Evolutionary conservation across 2,888 invertebrate genomes (phyloP), one percentile per base, ranked within the genome.

Genomic region (Andrena marginata): DNA sequence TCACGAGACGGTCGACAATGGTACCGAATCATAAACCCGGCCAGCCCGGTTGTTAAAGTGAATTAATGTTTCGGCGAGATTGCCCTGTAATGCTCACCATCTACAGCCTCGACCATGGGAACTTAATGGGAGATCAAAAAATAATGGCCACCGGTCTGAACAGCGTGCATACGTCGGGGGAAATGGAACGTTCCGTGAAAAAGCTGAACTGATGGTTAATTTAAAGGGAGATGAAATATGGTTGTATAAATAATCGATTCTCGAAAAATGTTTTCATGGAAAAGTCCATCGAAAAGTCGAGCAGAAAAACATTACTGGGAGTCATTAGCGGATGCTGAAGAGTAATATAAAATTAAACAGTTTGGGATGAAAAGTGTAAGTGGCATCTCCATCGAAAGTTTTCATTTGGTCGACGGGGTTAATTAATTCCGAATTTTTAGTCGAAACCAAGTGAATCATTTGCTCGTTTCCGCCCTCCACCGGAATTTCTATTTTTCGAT

Each of bases 21-120:
- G 35, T 68, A 73, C 68, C 72, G 79, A 73, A 78, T 80, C 78
- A 51, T 78, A 73, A 80, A 80, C 71, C 79, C 49, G 23, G 31
- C 56, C 33, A 13, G 23, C 20, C n/a, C 64, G n/a, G 78, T 35
- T 20, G 68, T 80, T 78, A 71, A 78, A 78, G 79, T 63, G 72
- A 78, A 80, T 78, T 78, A 80, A 80, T 64, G 68, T 64, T 68
- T 67, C 69, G 59, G 26, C 67, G 60, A 62, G 71, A 77, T 77
- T 71, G 71, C 62, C 10, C 20, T 29, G 63, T 63, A 67, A 80
- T 65, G 62, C 48, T 10, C 33, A 33, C 62, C 20, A 10, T 31
- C 68, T 54, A 51, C 16, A 31, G 60, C 16, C 48, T 35, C 48
- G 20, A 63, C 20, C 54, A 16, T 31, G 20, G n/a, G 29, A 35